phyloP scores from a whole-genome alignment of 1,140 invertebrate genomes.

The Plodia interpunctella region DNA sequence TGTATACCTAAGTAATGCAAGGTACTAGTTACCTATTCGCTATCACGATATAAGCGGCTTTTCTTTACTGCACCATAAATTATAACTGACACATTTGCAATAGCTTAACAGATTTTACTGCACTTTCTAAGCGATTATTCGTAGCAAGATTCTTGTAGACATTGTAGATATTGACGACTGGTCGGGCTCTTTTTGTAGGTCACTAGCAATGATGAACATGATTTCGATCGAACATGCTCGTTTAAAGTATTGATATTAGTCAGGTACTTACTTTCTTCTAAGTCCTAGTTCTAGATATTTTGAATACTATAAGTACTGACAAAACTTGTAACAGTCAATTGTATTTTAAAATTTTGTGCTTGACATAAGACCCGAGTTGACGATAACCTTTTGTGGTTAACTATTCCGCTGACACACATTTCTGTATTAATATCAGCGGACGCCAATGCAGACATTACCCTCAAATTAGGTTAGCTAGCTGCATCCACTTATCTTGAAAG shows the following conservation, averaged over 20 bases:
- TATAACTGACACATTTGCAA: slow-evolving; percentile 5
- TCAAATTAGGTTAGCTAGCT: slow-evolving; percentile 61
- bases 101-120: slow-evolving; percentile 3
- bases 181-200: no score
- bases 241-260: no score
- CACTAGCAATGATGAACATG: no score
- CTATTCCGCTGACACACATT: slow-evolving; percentile 34
- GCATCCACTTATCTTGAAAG: slow-evolving; percentile 49
- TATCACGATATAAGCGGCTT: slow-evolving; percentile 10
- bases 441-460: slow-evolving; percentile 39
- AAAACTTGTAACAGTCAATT: no score
- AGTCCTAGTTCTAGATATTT: no score
- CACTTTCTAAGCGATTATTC: neutral
- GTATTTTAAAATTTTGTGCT: no score
- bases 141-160: neutral
- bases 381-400: neutral
- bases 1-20: slow-evolving; percentile 15
- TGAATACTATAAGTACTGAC: no score
- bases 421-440: slow-evolving; percentile 44
- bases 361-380: no score
- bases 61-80: slow-evolving; percentile 15
- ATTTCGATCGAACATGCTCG: no score
- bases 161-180: no score
- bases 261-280: no score
- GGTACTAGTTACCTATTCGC: slow-evolving; percentile 26